These are phyloP conservation scores for Syngnathoides biaculeatus DNA, from an alignment of 2,113 vertebrate species.

Conservation along the genomic window DNA sequence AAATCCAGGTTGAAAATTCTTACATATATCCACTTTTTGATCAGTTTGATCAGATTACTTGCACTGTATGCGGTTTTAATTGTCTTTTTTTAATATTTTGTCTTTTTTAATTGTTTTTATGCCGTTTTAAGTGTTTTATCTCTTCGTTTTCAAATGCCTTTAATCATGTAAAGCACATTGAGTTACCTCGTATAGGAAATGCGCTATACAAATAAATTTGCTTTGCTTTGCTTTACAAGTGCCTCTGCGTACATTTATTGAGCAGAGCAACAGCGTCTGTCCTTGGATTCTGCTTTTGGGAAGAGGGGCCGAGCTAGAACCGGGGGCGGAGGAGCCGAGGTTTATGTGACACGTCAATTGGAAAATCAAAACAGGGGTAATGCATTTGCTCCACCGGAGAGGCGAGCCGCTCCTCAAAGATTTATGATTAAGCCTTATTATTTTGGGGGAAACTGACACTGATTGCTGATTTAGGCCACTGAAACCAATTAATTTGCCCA, in stretches of 20 bases:
- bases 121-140: too few relatives aligned
- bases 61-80: too few relatives aligned
- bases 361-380: conserved; percentile 90
- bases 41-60: too few relatives aligned
- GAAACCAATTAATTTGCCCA: conserved; percentile 74
- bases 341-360: conserved; percentile 87
- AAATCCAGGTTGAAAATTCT: too few relatives aligned
- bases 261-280: conserved; percentile 33
- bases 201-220: too few relatives aligned
- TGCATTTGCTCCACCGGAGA: conserved; percentile 88
- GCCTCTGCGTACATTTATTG: conserved; percentile 9
- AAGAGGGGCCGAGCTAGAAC: conserved; percentile 26
- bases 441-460: conserved; percentile 76
- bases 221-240: too few relatives aligned
- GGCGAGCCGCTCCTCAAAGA: conserved; percentile 88
- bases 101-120: too few relatives aligned
- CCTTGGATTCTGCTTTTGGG: conserved; percentile 23
- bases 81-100: too few relatives aligned
- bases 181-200: too few relatives aligned
- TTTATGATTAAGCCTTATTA: conserved; percentile 86
- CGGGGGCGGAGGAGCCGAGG: conserved; percentile 48
- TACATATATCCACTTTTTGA: too few relatives aligned
- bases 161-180: too few relatives aligned
- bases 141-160: too few relatives aligned
- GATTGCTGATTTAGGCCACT: conserved; percentile 77